phyloP scores from a whole-genome alignment of 1,140 invertebrate species.

The Panagrolaimus sp. region DNA sequence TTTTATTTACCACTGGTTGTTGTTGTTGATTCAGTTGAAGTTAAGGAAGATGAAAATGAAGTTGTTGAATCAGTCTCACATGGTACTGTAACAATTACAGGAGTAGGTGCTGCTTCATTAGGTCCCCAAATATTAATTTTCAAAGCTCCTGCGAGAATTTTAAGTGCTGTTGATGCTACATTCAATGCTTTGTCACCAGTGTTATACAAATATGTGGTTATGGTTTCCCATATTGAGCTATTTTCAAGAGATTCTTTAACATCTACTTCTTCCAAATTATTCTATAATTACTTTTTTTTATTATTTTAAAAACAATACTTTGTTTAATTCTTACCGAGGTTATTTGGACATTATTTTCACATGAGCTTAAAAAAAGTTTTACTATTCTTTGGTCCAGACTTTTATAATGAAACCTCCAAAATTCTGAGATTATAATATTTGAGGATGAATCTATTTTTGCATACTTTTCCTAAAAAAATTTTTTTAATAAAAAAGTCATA shows the following conservation, averaged over 20 bases:
- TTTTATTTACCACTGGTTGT: too few species aligned
- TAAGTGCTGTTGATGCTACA: background rate
- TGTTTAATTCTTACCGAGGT: background rate
- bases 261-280: conserved; percentile 8
- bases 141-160: background rate
- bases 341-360: background rate
- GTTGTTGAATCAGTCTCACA: background rate
- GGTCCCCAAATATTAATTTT: background rate
- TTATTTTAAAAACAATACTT: background rate
- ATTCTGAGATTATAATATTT: background rate
- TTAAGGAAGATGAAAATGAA: background rate
- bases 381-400: background rate
- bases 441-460: background rate
- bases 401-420: conserved; percentile 3
- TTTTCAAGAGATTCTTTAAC: background rate
- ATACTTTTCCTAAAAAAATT: background rate
- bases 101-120: background rate
- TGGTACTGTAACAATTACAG: background rate
- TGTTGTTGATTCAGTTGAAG: too few species aligned
- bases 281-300: background rate
- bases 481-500: background rate
- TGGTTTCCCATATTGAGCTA: background rate
- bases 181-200: conserved; percentile 3
- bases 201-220: background rate
- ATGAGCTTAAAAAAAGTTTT: background rate